phyloP scores from a whole-genome alignment of 2,888 invertebrate species.

The Lysandra coridon region DNA sequence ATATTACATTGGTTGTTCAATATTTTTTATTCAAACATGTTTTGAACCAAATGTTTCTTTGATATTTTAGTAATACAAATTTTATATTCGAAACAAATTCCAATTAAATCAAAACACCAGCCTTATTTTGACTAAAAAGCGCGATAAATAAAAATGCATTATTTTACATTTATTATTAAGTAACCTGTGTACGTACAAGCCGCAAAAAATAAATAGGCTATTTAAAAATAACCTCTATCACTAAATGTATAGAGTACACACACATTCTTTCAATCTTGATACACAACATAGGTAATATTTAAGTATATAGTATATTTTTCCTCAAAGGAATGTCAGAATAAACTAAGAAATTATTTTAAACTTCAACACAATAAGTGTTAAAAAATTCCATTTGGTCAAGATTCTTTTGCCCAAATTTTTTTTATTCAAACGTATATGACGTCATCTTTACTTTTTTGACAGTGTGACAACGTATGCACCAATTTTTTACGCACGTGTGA shows the following conservation, averaged over 20 bases:
- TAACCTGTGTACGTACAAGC: conserved; percentile 6
- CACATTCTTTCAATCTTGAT: neutral
- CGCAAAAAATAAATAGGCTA: neutral
- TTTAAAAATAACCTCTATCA: conserved; percentile 27
- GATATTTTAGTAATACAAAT: neutral
- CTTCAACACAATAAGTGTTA: neutral
- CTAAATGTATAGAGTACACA: neutral
- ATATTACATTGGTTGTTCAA: neutral
- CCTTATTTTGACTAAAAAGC: conserved; percentile 28
- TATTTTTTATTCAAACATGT: neutral
- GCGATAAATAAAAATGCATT: conserved; percentile 26
- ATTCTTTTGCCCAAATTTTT: neutral
- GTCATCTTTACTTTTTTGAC: neutral
- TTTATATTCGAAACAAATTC: conserved; percentile 20
- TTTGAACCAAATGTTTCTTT: neutral
- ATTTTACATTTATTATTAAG: conserved; percentile 15
- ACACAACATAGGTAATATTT: neutral
- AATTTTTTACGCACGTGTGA: neutral
- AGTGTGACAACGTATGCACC: neutral
- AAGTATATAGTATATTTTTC: neutral
- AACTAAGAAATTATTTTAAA: conserved; percentile 1
- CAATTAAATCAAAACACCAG: conserved; percentile 16
- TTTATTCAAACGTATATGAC: neutral
- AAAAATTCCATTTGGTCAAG: neutral
- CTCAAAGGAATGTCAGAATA: neutral